Percentiles rank a stretch among this genome's conserved stretches.
These are phyloP conservation scores for Achlya flavicornis DNA, from an alignment of 2,888 invertebrate species.

Conservation along the genomic window DNA sequence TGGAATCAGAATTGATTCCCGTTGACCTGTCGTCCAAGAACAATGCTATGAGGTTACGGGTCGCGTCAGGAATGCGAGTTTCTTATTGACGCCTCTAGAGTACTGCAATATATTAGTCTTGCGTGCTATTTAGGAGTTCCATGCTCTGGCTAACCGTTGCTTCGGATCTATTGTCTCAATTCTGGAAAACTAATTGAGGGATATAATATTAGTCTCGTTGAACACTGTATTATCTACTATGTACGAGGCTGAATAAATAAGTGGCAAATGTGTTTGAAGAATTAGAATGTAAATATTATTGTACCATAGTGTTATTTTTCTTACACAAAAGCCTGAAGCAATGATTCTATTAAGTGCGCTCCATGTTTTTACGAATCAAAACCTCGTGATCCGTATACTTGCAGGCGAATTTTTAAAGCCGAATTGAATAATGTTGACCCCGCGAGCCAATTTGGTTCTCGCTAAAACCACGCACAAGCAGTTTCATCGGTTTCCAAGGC, in stretches of 20 bases:
- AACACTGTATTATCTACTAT: not conserved
- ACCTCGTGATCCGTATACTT: not conserved
- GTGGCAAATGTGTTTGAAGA: not conserved
- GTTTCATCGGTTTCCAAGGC: constrained; percentile 52
- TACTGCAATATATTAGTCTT: constrained; percentile 72
- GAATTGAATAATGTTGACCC: constrained; percentile 45
- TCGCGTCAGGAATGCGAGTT: constrained; percentile 66
- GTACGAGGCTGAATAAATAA: not conserved
- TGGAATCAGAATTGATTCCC: constrained; percentile 2
- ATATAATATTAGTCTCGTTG: not conserved
- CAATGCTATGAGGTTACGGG: constrained; percentile 55
- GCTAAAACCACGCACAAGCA: constrained; percentile 54
- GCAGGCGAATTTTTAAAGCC: not conserved
- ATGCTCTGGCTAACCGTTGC: constrained; percentile 48
- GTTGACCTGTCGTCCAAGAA: constrained; percentile 24
- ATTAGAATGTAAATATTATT: no score
- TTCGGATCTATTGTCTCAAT: not conserved
- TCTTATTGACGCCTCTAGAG: constrained; percentile 70
- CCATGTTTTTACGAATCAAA: constrained; percentile 1
- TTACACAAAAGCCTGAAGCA: no score
- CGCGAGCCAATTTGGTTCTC: constrained; percentile 53
- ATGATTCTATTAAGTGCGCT: not conserved
- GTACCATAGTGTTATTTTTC: no score
- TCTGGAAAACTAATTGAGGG: not conserved
- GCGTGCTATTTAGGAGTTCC: constrained; percentile 68